Evolutionary conservation across 2,888 invertebrate genomes (phyloP), one percentile per base, ranked within the genome.

Genomic region (Cabera pusaria): DNA sequence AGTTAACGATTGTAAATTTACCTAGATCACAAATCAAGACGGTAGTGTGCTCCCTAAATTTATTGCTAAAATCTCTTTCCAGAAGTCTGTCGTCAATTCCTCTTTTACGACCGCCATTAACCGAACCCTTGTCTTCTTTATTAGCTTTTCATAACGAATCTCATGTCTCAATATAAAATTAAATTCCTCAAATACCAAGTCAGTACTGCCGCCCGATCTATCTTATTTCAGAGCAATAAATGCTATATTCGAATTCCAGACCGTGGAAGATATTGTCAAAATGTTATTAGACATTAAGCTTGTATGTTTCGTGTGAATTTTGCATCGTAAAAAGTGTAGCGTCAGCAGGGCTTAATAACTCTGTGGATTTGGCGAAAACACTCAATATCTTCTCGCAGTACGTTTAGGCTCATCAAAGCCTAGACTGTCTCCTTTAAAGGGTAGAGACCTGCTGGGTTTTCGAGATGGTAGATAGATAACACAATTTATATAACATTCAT

Each of bases 221-320:
- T 31, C 28, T 14, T 48, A 21, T 26, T 10, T 6, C 7, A 11
- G 11, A 21, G 28, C 1, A 1, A 0, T 31, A 28, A 21, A 8
- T 8, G 6, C 14, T 6, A n/a, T 28, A 20, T 36, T 44, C 4
- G 18, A 17, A 22, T 12, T 16, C 4, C 6, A 5, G 7, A 18
- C 5, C 3, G 0, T 17, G n/a, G 12, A 20, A 4, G 18, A 26
- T 7, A 6, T 32, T 27, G 26, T 7, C 7, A 23, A 26, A 36
- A 12, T 26, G 39, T 37, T 43, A 40, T 19, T 26, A 24, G 36
- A 27, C 19, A 22, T 8, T 24, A 37, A 41, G 32, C 28, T 21
- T 34, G 36, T 17, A 16, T 23, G 42, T 24, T 33, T 39, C 36
- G 39, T 45, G 43, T 43, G 36, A 49, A 43, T 45, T 43, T 39